phyloP scores from a whole-genome alignment of 2,113 vertebrate species.

The Mobula hypostoma region DNA sequence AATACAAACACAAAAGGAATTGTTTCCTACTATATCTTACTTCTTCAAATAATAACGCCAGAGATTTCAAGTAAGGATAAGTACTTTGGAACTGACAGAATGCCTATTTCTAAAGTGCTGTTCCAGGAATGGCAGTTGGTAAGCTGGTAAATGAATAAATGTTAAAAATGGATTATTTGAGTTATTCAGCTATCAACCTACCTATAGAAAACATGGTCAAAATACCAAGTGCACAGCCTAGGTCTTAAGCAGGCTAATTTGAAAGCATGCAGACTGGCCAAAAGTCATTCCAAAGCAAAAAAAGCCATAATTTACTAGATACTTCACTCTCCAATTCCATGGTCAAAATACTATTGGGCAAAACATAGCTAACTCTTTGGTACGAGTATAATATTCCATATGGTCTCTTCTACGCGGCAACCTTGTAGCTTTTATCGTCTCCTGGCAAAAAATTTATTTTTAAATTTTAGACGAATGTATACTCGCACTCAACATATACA shows the following conservation, averaged over 20 bases:
- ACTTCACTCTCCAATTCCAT: constrained; percentile 20
- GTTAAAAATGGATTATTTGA: constrained; percentile 17
- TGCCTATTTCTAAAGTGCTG: constrained; percentile 34
- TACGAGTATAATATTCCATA: constrained; percentile 24
- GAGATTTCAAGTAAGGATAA: constrained; percentile 30
- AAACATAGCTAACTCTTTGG: constrained; percentile 37
- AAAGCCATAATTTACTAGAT: constrained; percentile 21
- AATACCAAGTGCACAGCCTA: constrained; percentile 25
- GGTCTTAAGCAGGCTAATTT: constrained; percentile 24
- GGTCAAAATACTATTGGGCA: constrained; percentile 15
- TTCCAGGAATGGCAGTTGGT: constrained; percentile 37
- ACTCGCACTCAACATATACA: constrained; percentile 10
- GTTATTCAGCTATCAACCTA: constrained; percentile 31
- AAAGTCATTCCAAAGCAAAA: constrained; percentile 34
- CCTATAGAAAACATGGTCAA: constrained; percentile 17
- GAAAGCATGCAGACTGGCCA: constrained; percentile 32
- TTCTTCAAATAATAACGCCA: constrained; percentile 15
- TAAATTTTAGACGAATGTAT: constrained; percentile 22
- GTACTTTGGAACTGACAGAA: constrained; percentile 32
- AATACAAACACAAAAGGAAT: constrained; percentile 22
- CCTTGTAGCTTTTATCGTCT: constrained; percentile 8
- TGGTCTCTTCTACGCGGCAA: neutral
- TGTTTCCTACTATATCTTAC: constrained; percentile 31
- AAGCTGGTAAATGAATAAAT: constrained; percentile 29
- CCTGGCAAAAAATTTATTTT: constrained; percentile 1